A percentile compares a stretch with the other conserved stretches of the same genome.
phyloP scores from a whole-genome alignment of 2,797 vertebrate species.

The Balearica regulorum region DNA sequence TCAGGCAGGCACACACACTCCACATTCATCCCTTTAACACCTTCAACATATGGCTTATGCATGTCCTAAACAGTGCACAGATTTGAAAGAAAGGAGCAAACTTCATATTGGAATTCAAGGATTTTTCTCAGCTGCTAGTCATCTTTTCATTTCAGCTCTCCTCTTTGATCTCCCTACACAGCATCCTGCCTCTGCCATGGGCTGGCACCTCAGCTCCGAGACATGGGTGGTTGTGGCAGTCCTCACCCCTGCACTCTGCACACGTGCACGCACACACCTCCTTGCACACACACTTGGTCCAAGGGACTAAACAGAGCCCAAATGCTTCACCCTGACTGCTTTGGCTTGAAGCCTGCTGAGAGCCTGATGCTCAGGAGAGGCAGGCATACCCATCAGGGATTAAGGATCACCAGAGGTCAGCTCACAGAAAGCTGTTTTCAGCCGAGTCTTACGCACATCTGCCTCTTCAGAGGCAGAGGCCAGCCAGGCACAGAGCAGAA shows the following conservation, averaged over 20 bases:
- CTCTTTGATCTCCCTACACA: background rate
- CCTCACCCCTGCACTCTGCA: background rate
- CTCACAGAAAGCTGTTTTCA: background rate
- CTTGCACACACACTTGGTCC: accelerated
- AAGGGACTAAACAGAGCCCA: background rate
- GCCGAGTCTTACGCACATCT: accelerated
- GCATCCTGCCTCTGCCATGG: background rate
- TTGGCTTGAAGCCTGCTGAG: background rate
- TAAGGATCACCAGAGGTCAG: background rate
- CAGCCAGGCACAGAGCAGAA: background rate
- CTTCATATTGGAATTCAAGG: background rate
- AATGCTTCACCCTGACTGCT: background rate
- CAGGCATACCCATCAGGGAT: accelerated
- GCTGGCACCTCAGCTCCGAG: background rate
- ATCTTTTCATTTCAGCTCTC: background rate
- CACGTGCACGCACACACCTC: accelerated
- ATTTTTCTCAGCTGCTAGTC: background rate
- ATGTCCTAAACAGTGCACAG: background rate
- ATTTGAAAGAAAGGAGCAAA: background rate
- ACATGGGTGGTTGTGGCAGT: background rate
- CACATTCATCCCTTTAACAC: background rate
- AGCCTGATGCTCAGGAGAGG: background rate
- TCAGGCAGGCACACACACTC: background rate
- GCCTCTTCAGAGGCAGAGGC: background rate
- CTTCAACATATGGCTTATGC: background rate